Base-by-base conservation (phyloP, 1,140 invertebrate genomes). In the Diabrotica virgifera region DNA sequence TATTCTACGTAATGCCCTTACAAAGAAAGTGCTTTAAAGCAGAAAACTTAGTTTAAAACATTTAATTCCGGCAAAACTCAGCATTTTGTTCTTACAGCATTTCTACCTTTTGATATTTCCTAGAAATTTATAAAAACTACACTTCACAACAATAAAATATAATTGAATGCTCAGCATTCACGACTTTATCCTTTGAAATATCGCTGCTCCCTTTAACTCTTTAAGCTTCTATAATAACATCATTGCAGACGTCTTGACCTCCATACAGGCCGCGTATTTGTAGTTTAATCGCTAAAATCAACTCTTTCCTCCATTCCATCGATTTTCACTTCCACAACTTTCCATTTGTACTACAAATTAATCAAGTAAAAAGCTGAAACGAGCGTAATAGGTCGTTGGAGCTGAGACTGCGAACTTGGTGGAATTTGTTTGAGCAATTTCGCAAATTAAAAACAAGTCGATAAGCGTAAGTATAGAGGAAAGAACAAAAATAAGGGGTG, bases 381-480 rank as follows among this genome's bases (percentile, higher is more conserved):
- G 55, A 57, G 37, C 55, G 55, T 57, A 57, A 57, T 57, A 37
- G 55, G 55, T 57, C 55, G 55, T 57, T 57, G 36, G 55, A 57
- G 40, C n/a, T 46, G 40, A 46, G 40, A 10, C n/a, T 10, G 40
- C 40, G n/a, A 57, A 37, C 24, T 57, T 37, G 24, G 55, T 13
- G 36, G 55, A 57, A 57, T 57, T 57, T 57, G 55, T 57, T 57
- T 57, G 55, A 57, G 55, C 55, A 57, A 57, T 57, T 57, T 57
- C n/a, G 36, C 36, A 57, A 57, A 57, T 57, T 57, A 57, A 57
- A 57, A 57, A 57, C 55, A 57, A 57, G 55, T 57, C 5, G 36
- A 36, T 57, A 57, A 46, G n/a, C 40, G 40, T 46, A n/a, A 46
- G n/a, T 24, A n/a, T 46, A 46, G n/a, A 46, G 40, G n/a, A 46